Conservation (phyloP, 2,888 invertebrate species). For the Laspeyria flexula region DNA sequence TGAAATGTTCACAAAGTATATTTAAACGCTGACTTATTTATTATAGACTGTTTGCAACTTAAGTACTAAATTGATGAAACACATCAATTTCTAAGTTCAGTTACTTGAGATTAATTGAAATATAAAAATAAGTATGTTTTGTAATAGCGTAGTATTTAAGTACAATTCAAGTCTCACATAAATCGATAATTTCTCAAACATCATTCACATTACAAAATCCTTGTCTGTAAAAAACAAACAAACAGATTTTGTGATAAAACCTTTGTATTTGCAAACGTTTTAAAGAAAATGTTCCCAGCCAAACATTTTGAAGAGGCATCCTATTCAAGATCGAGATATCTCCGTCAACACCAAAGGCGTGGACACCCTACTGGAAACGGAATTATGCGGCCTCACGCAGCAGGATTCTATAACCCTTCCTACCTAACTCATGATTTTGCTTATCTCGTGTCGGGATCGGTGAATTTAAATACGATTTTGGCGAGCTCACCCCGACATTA, state of each 20-base stretch:
- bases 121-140: too few species aligned
- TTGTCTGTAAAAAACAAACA: slow-evolving; percentile 29
- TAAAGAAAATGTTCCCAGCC: slow-evolving; percentile 42
- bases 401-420: slow-evolving; percentile 80
- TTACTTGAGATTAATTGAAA: too few species aligned
- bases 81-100: too few species aligned
- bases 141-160: too few species aligned
- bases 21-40: too few species aligned
- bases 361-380: slow-evolving; percentile 66
- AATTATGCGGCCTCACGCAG: slow-evolving; percentile 84
- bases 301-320: slow-evolving; percentile 46
- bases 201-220: slow-evolving; percentile 6
- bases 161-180: neutral
- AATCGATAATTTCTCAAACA: neutral
- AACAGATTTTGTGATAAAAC: slow-evolving; percentile 39
- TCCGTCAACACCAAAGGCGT: slow-evolving; percentile 51
- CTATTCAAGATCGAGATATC: slow-evolving; percentile 56
- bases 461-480: slow-evolving; percentile 83
- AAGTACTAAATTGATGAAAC: too few species aligned
- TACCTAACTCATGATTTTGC: slow-evolving; percentile 82
- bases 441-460: slow-evolving; percentile 78
- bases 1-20: too few species aligned
- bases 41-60: too few species aligned
- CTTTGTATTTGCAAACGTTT: slow-evolving; percentile 46
- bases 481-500: slow-evolving; percentile 65